Conservation (phyloP, 1,140 invertebrate species). For the Tribolium castaneum region DNA sequence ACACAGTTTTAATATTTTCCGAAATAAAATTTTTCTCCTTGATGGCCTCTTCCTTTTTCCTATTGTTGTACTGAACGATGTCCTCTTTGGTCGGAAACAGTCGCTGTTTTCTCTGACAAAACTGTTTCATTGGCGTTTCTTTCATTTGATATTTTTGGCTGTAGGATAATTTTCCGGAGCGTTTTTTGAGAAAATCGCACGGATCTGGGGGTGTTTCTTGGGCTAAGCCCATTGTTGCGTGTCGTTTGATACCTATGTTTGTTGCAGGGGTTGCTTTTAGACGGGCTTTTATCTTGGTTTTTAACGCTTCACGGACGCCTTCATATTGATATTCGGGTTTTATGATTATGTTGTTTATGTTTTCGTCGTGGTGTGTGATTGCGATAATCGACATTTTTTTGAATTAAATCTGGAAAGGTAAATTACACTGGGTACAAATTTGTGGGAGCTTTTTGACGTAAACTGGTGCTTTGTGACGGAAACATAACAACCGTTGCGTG, state of each 20-base stretch:
- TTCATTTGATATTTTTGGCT: conserved; percentile 27
- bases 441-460: too few species aligned
- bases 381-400: too few species aligned
- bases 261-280: too few species aligned
- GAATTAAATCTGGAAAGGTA: too few species aligned
- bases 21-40: conserved; percentile 53
- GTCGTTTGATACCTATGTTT: conserved; percentile 41
- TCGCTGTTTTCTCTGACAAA: conserved; percentile 43
- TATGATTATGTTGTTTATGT: too few species aligned
- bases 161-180: conserved; percentile 56
- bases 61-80: conserved; percentile 34
- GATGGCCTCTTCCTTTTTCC: conserved; percentile 53
- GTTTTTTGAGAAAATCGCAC: conserved; percentile 70
- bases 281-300: too few species aligned
- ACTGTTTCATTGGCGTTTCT: conserved; percentile 22
- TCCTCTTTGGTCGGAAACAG: conserved; percentile 30
- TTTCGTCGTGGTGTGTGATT: too few species aligned
- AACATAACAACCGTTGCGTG: too few species aligned
- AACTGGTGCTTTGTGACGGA: too few species aligned
- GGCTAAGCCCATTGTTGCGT: conserved; percentile 72
- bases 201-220: conserved; percentile 68
- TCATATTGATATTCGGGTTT: too few species aligned
- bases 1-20: conserved; percentile 68
- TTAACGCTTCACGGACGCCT: too few species aligned
- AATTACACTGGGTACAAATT: too few species aligned